Percentiles rank a stretch among this genome's conserved stretches.
Evolutionary conservation across 2,113 vertebrate genomes (phyloP).

Genomic region (Tenrec ecaudatus): DNA sequence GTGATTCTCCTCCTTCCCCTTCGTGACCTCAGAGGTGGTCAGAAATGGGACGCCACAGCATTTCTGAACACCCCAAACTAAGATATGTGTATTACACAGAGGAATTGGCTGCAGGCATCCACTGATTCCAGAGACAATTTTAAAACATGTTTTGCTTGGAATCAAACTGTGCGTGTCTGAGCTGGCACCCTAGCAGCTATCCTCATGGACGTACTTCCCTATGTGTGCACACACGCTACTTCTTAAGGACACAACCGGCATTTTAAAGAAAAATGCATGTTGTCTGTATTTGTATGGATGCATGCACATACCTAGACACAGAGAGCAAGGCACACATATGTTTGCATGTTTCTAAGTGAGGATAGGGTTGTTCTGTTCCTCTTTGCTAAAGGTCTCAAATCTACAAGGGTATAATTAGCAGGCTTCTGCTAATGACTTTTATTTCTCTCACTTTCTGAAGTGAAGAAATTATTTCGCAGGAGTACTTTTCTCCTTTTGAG

Average conservation of each 20-base stretch:
- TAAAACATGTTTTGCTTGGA: no score
- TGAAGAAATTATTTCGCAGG: conserved; percentile 41
- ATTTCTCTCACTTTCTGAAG: conserved; percentile 61
- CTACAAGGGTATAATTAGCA: neutral
- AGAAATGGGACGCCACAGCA: no score
- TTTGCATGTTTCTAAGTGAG: neutral
- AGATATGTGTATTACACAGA: no score
- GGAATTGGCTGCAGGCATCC: no score
- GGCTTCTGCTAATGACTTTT: neutral
- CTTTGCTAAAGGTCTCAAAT: neutral
- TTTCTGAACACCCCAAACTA: no score
- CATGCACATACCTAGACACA: neutral
- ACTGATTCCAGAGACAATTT: no score
- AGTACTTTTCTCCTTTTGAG: conserved; percentile 51
- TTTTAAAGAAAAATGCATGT: neutral
- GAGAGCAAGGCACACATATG: neutral
- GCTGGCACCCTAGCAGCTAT: no score
- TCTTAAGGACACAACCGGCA: neutral
- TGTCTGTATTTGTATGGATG: neutral
- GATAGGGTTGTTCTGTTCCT: neutral
- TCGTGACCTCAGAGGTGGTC: no score
- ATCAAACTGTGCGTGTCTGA: no score
- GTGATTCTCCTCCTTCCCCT: no score
- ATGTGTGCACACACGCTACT: neutral
- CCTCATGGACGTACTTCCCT: neutral